A percentile compares a stretch with the other conserved stretches of the same genome.
Evolutionary conservation across 92 coral and sea anemone species (phyloP).

Genomic region (Bergia sp.): DNA sequence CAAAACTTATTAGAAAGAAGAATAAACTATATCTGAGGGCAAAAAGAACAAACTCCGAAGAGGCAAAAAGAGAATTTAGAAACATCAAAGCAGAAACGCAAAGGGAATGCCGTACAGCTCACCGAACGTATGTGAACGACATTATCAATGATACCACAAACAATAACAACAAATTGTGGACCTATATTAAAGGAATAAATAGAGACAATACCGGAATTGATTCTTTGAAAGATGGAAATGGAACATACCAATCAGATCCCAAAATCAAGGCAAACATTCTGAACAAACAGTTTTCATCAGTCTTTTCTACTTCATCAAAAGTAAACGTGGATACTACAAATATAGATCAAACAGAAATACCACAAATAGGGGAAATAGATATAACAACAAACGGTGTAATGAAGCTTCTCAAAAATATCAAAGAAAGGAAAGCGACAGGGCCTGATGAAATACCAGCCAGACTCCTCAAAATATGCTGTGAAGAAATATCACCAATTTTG

Average conservation of each 20-base stretch:
- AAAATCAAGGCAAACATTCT: conserved; percentile 16
- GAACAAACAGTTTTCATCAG: conserved; percentile 17
- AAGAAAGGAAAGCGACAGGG: conserved; percentile 13
- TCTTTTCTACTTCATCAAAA: conserved; percentile 15
- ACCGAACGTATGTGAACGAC: conserved; percentile 6
- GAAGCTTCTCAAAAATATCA: conserved; percentile 15
- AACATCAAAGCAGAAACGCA: conserved; percentile 18
- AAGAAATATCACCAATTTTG: conserved; percentile 12
- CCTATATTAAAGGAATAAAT: conserved; percentile 15
- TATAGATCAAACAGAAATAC: conserved; percentile 15
- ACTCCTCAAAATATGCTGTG: conserved; percentile 18
- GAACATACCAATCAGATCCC: conserved; percentile 19
- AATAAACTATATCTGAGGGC: conserved; percentile 17
- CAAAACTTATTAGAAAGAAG: conserved; percentile 9
- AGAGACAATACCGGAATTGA: conserved; percentile 18
- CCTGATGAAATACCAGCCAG: conserved; percentile 19
- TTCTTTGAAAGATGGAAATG: conserved; percentile 16
- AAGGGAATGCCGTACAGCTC: conserved; percentile 12
- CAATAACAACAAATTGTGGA: conserved; percentile 16
- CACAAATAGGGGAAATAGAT: conserved; percentile 13
- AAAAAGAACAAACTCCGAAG: conserved; percentile 17
- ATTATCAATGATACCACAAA: conserved; percentile 14
- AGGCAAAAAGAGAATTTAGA: conserved; percentile 16
- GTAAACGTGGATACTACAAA: conserved; percentile 17
- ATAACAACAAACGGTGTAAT: conserved; percentile 16